phyloP scores from a whole-genome alignment of 2,888 invertebrate genomes.

The Nesidiocoris tenuis region DNA sequence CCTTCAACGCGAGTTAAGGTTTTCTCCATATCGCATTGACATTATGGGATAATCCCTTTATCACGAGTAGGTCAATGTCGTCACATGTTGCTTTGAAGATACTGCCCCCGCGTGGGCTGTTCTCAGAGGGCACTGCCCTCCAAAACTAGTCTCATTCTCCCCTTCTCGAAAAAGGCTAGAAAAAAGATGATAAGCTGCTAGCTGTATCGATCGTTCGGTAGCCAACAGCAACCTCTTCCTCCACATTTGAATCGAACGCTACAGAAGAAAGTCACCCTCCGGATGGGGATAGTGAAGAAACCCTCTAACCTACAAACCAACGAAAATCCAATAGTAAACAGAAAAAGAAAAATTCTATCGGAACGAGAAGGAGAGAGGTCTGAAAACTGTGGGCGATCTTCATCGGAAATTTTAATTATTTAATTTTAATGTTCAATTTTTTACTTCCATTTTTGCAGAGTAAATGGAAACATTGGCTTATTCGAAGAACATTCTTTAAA shows the following conservation, averaged over 20 bases:
- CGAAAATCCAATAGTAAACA: too few relatives aligned
- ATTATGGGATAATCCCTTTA: too few relatives aligned
- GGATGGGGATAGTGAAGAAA: neutral
- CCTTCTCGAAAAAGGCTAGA: neutral
- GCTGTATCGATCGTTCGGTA: neutral
- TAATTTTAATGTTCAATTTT: too few relatives aligned
- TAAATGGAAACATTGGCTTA: too few relatives aligned
- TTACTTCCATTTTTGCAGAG: too few relatives aligned
- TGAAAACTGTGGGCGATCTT: too few relatives aligned
- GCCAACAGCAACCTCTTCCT: conserved; percentile 4
- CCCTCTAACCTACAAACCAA: neutral
- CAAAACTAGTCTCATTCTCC: neutral
- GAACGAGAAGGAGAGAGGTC: too few relatives aligned
- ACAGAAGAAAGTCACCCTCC: neutral
- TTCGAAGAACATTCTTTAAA: too few relatives aligned
- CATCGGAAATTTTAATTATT: too few relatives aligned
- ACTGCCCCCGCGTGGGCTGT: neutral
- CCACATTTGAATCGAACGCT: conserved; percentile 23
- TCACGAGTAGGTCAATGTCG: neutral
- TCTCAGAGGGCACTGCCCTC: neutral
- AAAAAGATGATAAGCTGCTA: neutral
- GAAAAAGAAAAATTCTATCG: too few relatives aligned
- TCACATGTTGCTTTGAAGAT: neutral
- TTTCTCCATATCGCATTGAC: too few relatives aligned
- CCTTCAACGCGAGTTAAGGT: too few relatives aligned